phyloP scores from a whole-genome alignment of 2,113 vertebrate genomes.

The Lamprologus sp. region DNA sequence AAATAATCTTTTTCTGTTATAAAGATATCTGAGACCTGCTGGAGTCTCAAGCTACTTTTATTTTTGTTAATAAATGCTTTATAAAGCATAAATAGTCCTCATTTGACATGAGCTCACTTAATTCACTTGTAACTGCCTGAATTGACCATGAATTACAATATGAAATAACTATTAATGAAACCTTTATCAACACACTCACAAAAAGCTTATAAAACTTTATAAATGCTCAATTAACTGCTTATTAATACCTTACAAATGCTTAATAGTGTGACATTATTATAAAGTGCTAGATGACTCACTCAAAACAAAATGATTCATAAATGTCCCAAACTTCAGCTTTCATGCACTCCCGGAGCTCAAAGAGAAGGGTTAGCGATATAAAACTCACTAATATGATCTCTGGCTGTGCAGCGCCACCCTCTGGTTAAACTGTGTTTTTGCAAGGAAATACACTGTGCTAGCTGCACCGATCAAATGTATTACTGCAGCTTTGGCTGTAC shows the following conservation, averaged over 20 bases:
- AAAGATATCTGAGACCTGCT: not conserved
- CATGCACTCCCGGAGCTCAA: not conserved
- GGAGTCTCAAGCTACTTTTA: not conserved
- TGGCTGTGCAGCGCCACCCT: not conserved
- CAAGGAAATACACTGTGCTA: not conserved
- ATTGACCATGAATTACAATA: not conserved
- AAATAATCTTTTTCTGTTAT: not conserved
- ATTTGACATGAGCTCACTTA: not conserved
- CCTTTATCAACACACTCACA: not conserved
- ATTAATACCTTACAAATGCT: not conserved
- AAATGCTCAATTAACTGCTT: not conserved
- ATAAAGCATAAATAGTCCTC: not conserved
- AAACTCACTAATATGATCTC: not conserved
- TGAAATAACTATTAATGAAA: not conserved
- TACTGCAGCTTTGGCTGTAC: not conserved
- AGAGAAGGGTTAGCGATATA: not conserved
- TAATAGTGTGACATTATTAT: not conserved
- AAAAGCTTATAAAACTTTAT: not conserved
- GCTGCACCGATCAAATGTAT: not conserved
- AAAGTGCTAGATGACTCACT: not conserved
- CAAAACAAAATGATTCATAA: not conserved
- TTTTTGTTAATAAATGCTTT: not conserved
- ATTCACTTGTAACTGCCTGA: not conserved
- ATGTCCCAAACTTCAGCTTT: not conserved
- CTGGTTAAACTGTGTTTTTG: not conserved